Percentiles rank a stretch among this genome's conserved stretches.
phyloP scores from a whole-genome alignment of 2,888 invertebrate genomes.

The Leptopilina syphax region DNA sequence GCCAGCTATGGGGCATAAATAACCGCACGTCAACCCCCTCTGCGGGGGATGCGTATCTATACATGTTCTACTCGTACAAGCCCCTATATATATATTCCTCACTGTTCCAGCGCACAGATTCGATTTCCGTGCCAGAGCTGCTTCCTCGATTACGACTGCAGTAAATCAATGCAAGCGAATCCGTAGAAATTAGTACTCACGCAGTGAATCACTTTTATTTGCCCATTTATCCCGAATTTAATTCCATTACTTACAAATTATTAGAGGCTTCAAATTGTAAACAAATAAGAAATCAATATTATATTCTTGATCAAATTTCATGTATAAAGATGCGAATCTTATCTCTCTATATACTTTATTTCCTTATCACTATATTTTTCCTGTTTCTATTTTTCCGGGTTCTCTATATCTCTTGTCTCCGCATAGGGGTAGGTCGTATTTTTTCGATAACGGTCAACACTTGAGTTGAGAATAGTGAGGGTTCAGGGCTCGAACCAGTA shows the following conservation, averaged over 20 bases:
- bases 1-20: slow-evolving; percentile 67
- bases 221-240: slow-evolving; percentile 20
- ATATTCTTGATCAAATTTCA: too few relatives aligned
- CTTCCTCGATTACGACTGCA: slow-evolving; percentile 34
- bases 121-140: slow-evolving; percentile 17
- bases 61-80: slow-evolving; percentile 30
- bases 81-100: slow-evolving; percentile 14
- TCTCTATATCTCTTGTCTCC: too few relatives aligned
- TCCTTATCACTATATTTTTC: too few relatives aligned
- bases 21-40: slow-evolving; percentile 62
- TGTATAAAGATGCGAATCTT: too few relatives aligned
- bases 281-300: too few relatives aligned
- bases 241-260: slow-evolving; percentile 12
- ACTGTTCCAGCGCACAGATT: slow-evolving; percentile 25
- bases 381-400: too few relatives aligned
- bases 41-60: slow-evolving; percentile 28
- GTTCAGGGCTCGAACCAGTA: too few relatives aligned
- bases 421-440: too few relatives aligned
- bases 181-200: slow-evolving; percentile 17
- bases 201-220: slow-evolving; percentile 28
- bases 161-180: slow-evolving; percentile 41
- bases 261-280: too few relatives aligned
- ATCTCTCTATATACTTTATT: too few relatives aligned
- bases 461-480: too few relatives aligned
- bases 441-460: too few relatives aligned